phyloP scores from a whole-genome alignment of 2,888 invertebrate genomes.

The Anarsia innoxiella region DNA sequence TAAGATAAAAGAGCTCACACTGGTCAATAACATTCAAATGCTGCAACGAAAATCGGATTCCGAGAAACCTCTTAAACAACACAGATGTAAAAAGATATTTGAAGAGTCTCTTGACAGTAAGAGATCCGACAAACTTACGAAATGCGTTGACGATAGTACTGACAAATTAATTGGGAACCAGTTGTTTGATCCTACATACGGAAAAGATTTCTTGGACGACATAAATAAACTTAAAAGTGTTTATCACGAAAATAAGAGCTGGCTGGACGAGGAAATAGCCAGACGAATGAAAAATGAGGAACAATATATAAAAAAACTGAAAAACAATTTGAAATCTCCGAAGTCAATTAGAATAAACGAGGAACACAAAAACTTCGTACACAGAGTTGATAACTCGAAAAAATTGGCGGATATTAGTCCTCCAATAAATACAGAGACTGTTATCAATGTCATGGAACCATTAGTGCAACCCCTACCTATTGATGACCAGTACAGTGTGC shows the following conservation, averaged over 20 bases:
- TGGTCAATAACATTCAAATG: slow-evolving; percentile 34
- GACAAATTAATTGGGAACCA: slow-evolving; percentile 26
- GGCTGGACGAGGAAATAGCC: slow-evolving; percentile 54
- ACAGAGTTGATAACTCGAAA: too few species aligned
- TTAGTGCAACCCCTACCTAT: slow-evolving; percentile 12
- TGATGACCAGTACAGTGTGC: slow-evolving; percentile 16
- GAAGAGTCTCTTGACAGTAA: too few species aligned
- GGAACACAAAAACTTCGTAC: slow-evolving; percentile 24
- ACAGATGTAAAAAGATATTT: slow-evolving; percentile 59
- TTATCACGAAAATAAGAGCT: slow-evolving; percentile 58
- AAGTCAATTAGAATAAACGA: slow-evolving; percentile 30
- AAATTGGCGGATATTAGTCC: too few species aligned
- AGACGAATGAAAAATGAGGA: slow-evolving; percentile 42
- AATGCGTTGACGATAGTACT: slow-evolving; percentile 49
- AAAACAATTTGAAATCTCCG: slow-evolving; percentile 25
- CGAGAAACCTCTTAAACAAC: slow-evolving; percentile 39
- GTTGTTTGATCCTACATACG: slow-evolving; percentile 34
- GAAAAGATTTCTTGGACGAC: slow-evolving; percentile 49
- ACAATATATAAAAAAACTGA: slow-evolving; percentile 27
- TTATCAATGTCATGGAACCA: slow-evolving; percentile 17
- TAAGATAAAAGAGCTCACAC: slow-evolving; percentile 55
- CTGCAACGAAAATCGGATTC: slow-evolving; percentile 33
- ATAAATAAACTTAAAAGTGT: slow-evolving; percentile 48
- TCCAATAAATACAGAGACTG: slow-evolving; percentile 16
- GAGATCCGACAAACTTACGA: slow-evolving; percentile 43